These are phyloP conservation scores for Morpho helenor DNA, from an alignment of 2,888 invertebrate genomes.

Conservation along the genomic window DNA sequence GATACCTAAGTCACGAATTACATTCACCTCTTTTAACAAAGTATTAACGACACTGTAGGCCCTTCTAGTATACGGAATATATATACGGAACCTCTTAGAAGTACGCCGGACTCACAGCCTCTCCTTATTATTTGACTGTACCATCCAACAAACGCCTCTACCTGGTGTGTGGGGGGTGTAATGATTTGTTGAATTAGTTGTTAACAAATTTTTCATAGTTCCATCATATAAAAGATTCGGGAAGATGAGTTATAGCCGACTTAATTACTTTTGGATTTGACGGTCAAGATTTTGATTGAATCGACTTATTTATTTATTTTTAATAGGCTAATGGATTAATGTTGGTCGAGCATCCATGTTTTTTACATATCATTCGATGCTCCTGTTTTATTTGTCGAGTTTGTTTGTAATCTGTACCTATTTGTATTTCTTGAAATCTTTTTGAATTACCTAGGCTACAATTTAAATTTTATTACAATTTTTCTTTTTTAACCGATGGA, in stretches of 20 bases:
- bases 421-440: no score
- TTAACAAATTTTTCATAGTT: conserved; percentile 35
- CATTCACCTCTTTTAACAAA: no score
- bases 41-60: no score
- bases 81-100: background rate
- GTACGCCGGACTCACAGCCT: background rate
- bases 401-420: background rate
- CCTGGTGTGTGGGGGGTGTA: conserved; percentile 56
- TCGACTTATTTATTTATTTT: conserved; percentile 28
- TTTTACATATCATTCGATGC: conserved; percentile 8
- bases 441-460: no score
- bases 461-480: no score
- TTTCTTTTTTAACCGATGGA: no score
- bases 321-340: conserved; percentile 15
- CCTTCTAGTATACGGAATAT: no score
- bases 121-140: background rate
- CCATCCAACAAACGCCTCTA: conserved; percentile 28
- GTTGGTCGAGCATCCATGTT: conserved; percentile 13
- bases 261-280: conserved; percentile 42
- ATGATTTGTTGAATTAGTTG: conserved; percentile 52
- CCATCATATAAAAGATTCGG: conserved; percentile 28
- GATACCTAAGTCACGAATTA: no score
- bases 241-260: conserved; percentile 30
- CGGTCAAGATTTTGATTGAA: conserved; percentile 26
- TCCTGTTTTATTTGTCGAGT: conserved; percentile 2